Base-by-base conservation (phyloP, 2,888 invertebrate species). In the Stenodema calcarata region DNA sequence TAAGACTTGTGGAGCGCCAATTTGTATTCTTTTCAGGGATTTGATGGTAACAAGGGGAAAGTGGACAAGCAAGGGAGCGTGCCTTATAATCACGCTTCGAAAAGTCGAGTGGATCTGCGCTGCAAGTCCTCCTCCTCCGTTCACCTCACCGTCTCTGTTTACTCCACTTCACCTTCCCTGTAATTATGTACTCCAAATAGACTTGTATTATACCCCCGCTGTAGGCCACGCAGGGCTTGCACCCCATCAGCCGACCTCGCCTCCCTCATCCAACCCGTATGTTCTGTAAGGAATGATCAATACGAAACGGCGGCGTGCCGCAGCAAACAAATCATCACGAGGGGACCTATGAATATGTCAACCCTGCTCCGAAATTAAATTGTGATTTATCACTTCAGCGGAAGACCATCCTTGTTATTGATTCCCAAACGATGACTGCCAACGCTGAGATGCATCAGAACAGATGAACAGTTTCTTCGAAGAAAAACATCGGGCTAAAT, bases 1-100 rank as follows among this genome's bases (percentile, higher is more conserved):
- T 12, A 44, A 7, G 42, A 23, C 27, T 78, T 42, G 42, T 27
- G 42, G 42, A 23, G 27, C 27, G 27, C 78, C 47, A 78, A 78
- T 78, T 78, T 78, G 78, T 78, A 78, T 78, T 78, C 78, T 78
- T 78, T 78, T 44, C 78, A 44, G 44, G 27, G 78, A 78, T 78
- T 78, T 42, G 42, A 76, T 42, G 23, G 78, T 78, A 73, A 73
- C 73, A 73, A 78, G 78, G 47, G 23, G 35, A 44, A 78, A 78
- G 78, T 78, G 78, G 73, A 75, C 35, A 75, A 75, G 28, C n/a
- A 14, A 30, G 73, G 62, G 27, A 9, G 44, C 78, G 18, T 44
- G 78, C 44, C 78, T 78, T 78, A 27, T 78, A 78, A 78, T 78
- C 47, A 78, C 11, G 47, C 78, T 78, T 11, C 18, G 76, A 18